phyloP scores from a whole-genome alignment of 2,888 invertebrate genomes.

The Mimas tiliae region DNA sequence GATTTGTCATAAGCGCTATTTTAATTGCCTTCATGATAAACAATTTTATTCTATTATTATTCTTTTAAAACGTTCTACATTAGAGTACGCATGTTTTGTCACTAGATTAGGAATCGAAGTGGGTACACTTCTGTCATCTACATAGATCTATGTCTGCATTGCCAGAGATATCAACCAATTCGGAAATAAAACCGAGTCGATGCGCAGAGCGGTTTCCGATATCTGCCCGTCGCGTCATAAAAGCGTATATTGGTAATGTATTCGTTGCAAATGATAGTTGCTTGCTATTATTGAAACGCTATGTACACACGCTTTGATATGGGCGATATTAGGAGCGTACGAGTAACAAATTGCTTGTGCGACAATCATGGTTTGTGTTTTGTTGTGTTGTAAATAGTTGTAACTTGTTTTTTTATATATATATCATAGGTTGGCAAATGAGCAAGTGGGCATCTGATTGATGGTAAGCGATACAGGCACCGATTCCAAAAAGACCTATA shows the following conservation, averaged over 20 bases:
- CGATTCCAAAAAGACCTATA: no score
- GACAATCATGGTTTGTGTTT: neutral
- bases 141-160: neutral
- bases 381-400: neutral
- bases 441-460: no score
- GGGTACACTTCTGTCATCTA: neutral
- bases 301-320: conserved; percentile 5
- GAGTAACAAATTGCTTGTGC: conserved; percentile 1
- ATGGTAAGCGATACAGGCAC: no score
- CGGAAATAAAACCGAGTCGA: conserved; percentile 55
- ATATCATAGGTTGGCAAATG: no score
- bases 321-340: neutral
- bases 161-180: conserved; percentile 45
- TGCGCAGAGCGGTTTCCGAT: conserved; percentile 51
- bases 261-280: conserved; percentile 36
- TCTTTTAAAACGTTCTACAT: no score
- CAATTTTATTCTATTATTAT: no score
- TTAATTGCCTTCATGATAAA: no score
- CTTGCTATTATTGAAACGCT: neutral
- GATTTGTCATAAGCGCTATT: no score
- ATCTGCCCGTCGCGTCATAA: conserved; percentile 45
- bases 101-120: no score
- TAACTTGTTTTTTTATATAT: no score
- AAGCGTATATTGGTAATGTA: conserved; percentile 46
- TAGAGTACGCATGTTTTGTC: no score